Conservation (phyloP, 2,797 vertebrate genomes). For the Loriculus beryllinus region DNA sequence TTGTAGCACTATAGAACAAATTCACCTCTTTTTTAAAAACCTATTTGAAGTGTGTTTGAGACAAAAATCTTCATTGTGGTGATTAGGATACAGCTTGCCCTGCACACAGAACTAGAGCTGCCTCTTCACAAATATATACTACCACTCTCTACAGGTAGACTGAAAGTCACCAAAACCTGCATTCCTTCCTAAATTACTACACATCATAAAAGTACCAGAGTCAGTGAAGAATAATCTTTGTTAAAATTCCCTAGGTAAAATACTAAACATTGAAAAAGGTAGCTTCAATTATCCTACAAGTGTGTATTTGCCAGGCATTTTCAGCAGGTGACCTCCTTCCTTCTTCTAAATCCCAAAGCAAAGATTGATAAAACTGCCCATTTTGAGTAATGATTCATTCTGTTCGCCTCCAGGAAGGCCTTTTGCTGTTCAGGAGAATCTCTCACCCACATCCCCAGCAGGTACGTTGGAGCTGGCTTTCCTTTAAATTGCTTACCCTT, state of each 20-base stretch:
- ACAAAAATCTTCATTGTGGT: not conserved
- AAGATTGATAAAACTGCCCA: not conserved
- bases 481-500: not conserved
- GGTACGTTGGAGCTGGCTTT: not conserved
- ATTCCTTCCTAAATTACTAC: not conserved
- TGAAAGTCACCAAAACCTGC: not conserved
- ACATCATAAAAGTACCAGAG: not conserved
- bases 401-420: not conserved
- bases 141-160: not conserved
- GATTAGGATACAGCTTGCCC: not conserved
- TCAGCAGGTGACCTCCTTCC: not conserved
- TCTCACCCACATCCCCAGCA: not conserved
- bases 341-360: not conserved
- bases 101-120: not conserved
- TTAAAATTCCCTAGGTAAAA: not conserved
- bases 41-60: not conserved
- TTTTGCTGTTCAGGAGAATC: not conserved
- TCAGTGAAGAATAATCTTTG: not conserved
- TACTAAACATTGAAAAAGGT: not conserved
- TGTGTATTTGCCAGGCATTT: not conserved
- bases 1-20: not conserved
- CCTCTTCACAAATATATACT: not conserved
- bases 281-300: not conserved
- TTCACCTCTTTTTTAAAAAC: not conserved
- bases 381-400: not conserved